Conservation (phyloP, 2,113 vertebrate genomes). For the Callocephalon fimbriatum region DNA sequence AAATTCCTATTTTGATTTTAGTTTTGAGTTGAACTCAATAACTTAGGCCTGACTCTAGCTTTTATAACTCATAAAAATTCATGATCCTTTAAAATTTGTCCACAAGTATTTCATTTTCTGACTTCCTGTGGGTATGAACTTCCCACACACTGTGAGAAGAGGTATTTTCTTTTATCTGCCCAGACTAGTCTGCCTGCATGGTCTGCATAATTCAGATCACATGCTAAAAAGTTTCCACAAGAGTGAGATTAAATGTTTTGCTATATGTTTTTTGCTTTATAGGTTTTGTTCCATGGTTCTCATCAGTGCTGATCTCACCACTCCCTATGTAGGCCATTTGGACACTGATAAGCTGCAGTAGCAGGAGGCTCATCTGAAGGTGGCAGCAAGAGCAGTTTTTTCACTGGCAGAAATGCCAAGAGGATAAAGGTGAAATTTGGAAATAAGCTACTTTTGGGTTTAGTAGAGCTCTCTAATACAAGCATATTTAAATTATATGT, state of each 20-base stretch:
- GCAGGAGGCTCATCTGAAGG: background rate
- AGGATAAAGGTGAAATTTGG: background rate
- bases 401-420: background rate
- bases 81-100: conserved; percentile 17
- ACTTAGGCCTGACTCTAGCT: background rate
- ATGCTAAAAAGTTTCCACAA: background rate
- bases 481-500: background rate
- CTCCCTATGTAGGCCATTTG: fast-evolving
- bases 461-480: background rate
- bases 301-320: background rate
- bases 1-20: conserved; percentile 9
- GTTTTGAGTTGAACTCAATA: background rate
- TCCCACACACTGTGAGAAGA: background rate
- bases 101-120: conserved; percentile 31
- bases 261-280: background rate
- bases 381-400: conserved; percentile 4
- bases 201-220: background rate
- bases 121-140: conserved; percentile 19
- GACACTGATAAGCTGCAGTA: background rate
- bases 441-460: background rate
- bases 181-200: background rate
- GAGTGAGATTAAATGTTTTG: background rate
- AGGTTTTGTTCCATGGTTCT: background rate
- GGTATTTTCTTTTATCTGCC: background rate
- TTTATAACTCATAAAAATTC: conserved; percentile 27